Conservation (phyloP, 30 jellyfish, hydroid and myxozoan genomes). For the Aurelia aurita region DNA sequence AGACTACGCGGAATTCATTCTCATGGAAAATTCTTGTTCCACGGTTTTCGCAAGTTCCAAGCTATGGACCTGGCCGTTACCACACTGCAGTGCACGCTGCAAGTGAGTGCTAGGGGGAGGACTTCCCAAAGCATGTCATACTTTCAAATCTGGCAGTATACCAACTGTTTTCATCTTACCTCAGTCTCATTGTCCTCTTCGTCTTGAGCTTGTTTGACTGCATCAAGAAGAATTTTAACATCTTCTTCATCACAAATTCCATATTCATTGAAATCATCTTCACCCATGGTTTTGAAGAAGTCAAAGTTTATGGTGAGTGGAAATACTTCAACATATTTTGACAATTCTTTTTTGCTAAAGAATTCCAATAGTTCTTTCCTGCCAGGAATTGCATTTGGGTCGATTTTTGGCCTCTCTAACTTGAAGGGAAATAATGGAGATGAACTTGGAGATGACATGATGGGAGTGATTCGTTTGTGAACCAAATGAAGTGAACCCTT, state of each 20-base stretch:
- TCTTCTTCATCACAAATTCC: constrained; percentile 84
- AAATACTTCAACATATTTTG: constrained; percentile 76
- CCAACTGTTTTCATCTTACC: constrained; percentile 2
- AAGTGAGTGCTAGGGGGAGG: no score
- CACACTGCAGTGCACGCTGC: no score
- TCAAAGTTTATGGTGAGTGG: constrained; percentile 86
- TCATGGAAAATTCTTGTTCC: no score
- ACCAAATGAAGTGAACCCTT: no score
- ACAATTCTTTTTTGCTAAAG: constrained; percentile 64
- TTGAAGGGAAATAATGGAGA: constrained; percentile 55
- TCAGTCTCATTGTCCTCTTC: constrained; percentile 85
- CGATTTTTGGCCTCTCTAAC: constrained; percentile 76
- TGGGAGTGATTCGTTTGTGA: no score
- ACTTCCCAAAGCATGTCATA: no score
- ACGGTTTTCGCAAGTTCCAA: no score
- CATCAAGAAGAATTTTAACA: constrained; percentile 77
- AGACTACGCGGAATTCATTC: no score
- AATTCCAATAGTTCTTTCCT: constrained; percentile 83
- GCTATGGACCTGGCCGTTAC: no score
- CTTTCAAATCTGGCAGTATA: not conserved
- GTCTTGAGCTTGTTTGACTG: constrained; percentile 89
- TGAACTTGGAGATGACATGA: no score
- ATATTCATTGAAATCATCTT: constrained; percentile 92
- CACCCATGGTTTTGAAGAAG: constrained; percentile 92
- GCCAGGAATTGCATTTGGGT: constrained; percentile 91